A percentile compares a stretch with the other conserved stretches of the same genome.
These are phyloP conservation scores for Dolomedes plantarius DNA, from an alignment of 2,888 invertebrate species.

Conservation along the genomic window DNA sequence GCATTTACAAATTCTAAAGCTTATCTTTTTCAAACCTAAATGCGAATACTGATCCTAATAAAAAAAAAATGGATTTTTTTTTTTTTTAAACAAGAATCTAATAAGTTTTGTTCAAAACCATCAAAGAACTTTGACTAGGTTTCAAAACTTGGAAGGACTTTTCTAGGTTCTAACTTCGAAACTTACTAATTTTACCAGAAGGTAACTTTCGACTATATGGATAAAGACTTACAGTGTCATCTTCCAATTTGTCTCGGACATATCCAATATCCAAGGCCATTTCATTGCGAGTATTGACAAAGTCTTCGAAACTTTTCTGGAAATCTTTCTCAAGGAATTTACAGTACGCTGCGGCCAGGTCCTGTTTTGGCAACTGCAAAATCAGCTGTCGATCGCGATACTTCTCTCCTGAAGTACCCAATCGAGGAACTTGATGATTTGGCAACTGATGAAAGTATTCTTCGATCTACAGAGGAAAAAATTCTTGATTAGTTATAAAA, in stretches of 20 bases:
- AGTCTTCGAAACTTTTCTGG: constrained; percentile 91
- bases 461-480: constrained; percentile 83
- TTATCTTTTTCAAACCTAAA: too few relatives aligned
- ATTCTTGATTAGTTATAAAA: not conserved
- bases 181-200: too few relatives aligned
- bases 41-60: too few relatives aligned
- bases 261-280: constrained; percentile 94
- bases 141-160: too few relatives aligned
- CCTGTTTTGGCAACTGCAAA: constrained; percentile 94
- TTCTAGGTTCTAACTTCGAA: too few relatives aligned
- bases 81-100: too few relatives aligned
- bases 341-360: constrained; percentile 92
- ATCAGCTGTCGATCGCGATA: constrained; percentile 89
- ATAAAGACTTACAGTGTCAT: constrained; percentile 32
- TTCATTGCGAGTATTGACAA: constrained; percentile 94
- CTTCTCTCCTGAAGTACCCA: constrained; percentile 86
- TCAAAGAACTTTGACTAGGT: too few relatives aligned
- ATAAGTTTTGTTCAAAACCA: too few relatives aligned
- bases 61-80: too few relatives aligned
- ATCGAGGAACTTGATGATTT: constrained; percentile 85
- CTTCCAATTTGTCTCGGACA: constrained; percentile 75
- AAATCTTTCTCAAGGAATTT: constrained; percentile 88
- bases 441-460: constrained; percentile 94
- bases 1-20: too few relatives aligned
- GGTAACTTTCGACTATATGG: too few relatives aligned